These are phyloP conservation scores for Esox niger DNA, from an alignment of 2,113 vertebrate genomes.

Conservation along the genomic window DNA sequence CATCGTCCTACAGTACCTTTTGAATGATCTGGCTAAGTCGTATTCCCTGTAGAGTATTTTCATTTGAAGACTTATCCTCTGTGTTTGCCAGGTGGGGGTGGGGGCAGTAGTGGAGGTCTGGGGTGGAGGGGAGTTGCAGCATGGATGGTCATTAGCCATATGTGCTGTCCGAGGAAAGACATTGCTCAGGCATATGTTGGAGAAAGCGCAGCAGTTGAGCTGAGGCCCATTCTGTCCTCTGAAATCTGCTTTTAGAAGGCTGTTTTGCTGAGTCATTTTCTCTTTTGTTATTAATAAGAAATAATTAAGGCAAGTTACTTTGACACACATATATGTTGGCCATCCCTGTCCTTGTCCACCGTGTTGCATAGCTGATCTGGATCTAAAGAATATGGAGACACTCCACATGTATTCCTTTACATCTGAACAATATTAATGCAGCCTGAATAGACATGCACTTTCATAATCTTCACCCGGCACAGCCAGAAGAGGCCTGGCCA, in stretches of 20 bases:
- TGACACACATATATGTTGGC: no score
- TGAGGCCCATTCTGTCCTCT: constrained; percentile 36
- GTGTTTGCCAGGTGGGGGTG: constrained; percentile 10
- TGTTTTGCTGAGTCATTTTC: constrained; percentile 49
- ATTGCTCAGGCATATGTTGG: constrained; percentile 63
- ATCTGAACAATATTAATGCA: no score
- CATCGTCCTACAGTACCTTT: background rate
- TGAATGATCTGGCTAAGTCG: background rate
- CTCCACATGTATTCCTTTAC: no score
- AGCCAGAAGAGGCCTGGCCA: no score
- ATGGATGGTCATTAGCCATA: constrained; percentile 53
- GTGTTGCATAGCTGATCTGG: no score
- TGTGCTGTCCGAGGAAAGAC: constrained; percentile 40
- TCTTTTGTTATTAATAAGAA: constrained; percentile 39
- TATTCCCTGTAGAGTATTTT: background rate
- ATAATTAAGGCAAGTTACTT: constrained; percentile 42
- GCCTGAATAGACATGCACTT: no score
- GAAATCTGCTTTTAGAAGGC: constrained; percentile 3
- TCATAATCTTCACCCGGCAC: no score
- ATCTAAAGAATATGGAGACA: no score
- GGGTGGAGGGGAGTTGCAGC: constrained; percentile 11
- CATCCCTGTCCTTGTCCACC: no score
- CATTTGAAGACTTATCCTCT: constrained; percentile 12
- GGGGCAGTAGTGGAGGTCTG: background rate
- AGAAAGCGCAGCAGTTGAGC: constrained; percentile 58